Conservation (phyloP, 23 tunicate genomes). For the Oikopleura dioica region DNA sequence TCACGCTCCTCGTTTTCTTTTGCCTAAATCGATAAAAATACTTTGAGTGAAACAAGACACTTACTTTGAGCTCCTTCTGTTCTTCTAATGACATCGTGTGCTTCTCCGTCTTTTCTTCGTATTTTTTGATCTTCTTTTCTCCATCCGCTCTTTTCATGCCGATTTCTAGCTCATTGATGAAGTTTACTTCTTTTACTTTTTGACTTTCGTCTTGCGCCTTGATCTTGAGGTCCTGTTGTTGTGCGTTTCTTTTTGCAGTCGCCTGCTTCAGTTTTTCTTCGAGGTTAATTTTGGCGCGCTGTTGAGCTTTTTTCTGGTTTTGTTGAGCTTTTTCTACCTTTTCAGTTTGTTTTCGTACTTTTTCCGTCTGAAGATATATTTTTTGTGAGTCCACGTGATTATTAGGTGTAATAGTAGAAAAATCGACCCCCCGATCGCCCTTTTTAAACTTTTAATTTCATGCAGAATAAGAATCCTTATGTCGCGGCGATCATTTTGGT, state of each 20-base stretch:
- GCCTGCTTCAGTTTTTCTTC: slow-evolving; percentile 84
- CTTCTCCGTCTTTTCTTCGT: slow-evolving; percentile 54
- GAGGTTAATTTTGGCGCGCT: slow-evolving; percentile 15
- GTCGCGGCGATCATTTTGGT: no score
- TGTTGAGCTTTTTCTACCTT: not conserved
- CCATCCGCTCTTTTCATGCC: slow-evolving; percentile 78
- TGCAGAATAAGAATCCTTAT: no score
- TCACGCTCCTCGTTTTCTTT: not conserved
- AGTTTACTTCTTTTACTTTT: slow-evolving; percentile 66
- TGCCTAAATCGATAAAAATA: no score
- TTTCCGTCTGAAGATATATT: slow-evolving; percentile 49
- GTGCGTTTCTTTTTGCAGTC: slow-evolving; percentile 52
- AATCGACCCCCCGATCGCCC: no score
- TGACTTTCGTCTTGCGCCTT: slow-evolving; percentile 85
- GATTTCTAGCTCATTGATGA: slow-evolving; percentile 66
- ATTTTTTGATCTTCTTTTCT: slow-evolving; percentile 45
- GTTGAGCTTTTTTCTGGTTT: not conserved
- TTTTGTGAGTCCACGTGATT: no score
- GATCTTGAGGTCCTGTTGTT: slow-evolving; percentile 25
- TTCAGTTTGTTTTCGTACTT: slow-evolving; percentile 20
- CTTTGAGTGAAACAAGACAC: no score
- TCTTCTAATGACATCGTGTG: not conserved
- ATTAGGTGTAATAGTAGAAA: no score
- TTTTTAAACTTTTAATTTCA: no score
- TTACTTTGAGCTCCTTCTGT: not conserved